Percentiles rank a stretch among this genome's conserved stretches.
These are phyloP conservation scores for Stratiomys singularior DNA, from an alignment of 2,888 invertebrate genomes.

Conservation along the genomic window DNA sequence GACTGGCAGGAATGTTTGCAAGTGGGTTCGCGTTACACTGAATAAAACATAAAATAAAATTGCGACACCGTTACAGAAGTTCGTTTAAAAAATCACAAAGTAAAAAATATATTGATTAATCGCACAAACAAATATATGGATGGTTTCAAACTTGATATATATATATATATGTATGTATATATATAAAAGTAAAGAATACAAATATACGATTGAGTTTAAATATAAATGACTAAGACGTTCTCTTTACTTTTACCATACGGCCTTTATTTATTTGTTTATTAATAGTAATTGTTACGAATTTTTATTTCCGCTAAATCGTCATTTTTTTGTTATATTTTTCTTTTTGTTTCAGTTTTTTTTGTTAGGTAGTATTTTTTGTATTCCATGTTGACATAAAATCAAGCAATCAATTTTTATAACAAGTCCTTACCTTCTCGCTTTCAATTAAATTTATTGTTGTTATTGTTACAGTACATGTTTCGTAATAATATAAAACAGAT, in stretches of 20 bases:
- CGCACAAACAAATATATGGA: background rate
- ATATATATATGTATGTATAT: no score
- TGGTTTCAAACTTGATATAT: background rate
- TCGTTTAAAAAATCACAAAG: no score
- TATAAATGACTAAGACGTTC: constrained; percentile 30
- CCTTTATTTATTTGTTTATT: constrained; percentile 11
- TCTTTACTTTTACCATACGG: background rate
- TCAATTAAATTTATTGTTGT: constrained; percentile 25
- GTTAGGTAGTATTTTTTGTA: background rate
- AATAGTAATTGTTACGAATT: constrained; percentile 28
- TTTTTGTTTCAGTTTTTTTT: background rate
- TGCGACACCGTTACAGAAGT: no score
- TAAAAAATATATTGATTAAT: no score
- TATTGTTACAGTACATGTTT: constrained; percentile 42
- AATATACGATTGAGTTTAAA: constrained; percentile 19
- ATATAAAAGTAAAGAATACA: no score
- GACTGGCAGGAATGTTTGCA: no score
- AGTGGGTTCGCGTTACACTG: no score
- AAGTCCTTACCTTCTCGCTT: background rate
- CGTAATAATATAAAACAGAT: constrained; percentile 43
- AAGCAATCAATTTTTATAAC: no score
- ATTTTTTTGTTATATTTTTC: constrained; percentile 14
- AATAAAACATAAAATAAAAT: no score
- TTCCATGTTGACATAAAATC: background rate
- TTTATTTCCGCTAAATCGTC: constrained; percentile 20